Evolutionary conservation across 2,113 vertebrate species (phyloP).

Genomic region (Chinchilla lanigera): DNA sequence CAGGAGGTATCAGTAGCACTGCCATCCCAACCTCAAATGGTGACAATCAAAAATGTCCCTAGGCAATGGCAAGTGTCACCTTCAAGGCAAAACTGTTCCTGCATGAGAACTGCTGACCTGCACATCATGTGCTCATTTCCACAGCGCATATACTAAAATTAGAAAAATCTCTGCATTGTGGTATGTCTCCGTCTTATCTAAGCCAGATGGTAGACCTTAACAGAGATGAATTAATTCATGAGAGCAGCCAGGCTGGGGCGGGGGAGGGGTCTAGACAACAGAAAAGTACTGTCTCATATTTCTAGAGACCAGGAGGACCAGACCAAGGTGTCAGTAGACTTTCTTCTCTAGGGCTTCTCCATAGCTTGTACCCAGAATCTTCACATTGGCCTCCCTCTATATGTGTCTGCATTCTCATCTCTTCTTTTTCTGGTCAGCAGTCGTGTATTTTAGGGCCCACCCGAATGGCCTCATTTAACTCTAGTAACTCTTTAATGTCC

Average conservation of each 20-base stretch:
- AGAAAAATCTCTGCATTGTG: accelerated
- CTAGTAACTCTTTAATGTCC: neutral
- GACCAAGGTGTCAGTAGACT: neutral
- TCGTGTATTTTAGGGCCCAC: no score
- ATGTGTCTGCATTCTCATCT: no score
- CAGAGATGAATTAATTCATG: neutral
- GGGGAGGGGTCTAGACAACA: neutral
- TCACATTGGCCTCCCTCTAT: accelerated
- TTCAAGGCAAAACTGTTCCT: neutral
- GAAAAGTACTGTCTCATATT: neutral
- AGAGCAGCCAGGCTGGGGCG: neutral
- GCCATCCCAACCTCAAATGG: neutral
- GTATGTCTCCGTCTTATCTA: neutral
- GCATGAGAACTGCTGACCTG: neutral
- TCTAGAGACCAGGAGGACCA: neutral
- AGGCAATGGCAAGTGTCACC: neutral
- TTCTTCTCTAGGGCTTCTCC: neutral
- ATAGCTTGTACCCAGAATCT: neutral
- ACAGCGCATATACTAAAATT: neutral
- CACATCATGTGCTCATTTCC: neutral
- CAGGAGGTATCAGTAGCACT: accelerated
- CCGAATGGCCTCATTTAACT: neutral
- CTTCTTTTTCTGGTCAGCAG: neutral
- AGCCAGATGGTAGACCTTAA: neutral
- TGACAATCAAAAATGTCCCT: neutral